Percentiles rank a stretch among this genome's conserved stretches.
These are phyloP conservation scores for Picus viridis DNA, from an alignment of 2,797 vertebrate species.

Conservation along the genomic window DNA sequence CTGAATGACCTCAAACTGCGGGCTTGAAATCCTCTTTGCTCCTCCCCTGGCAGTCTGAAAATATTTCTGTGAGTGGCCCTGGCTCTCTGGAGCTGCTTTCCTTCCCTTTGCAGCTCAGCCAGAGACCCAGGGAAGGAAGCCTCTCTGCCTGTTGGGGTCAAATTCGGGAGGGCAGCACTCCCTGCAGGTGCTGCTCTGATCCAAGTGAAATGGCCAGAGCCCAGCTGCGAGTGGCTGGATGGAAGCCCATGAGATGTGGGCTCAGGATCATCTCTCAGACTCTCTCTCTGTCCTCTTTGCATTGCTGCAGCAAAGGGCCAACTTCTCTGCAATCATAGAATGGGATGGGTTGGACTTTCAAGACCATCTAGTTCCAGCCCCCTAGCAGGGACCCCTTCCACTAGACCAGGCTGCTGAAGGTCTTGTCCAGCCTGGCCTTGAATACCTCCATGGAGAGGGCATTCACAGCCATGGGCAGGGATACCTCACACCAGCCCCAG, in stretches of 20 bases:
- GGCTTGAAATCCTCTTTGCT: conserved; percentile 48
- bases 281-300: background rate
- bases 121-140: background rate
- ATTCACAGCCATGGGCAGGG: too few relatives aligned
- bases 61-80: background rate
- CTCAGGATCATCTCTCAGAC: background rate
- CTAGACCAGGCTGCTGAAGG: too few relatives aligned
- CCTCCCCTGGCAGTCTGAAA: conserved; percentile 7
- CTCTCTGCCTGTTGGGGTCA: background rate
- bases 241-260: background rate
- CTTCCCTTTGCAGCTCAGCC: background rate
- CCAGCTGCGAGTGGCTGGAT: rapidly evolving
- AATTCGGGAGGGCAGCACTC: rapidly evolving
- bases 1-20: conserved; percentile 30
- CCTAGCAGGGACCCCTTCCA: too few relatives aligned
- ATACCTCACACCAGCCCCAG: too few relatives aligned
- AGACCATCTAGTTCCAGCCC: too few relatives aligned
- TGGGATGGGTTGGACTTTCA: too few relatives aligned
- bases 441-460: too few relatives aligned
- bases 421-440: too few relatives aligned
- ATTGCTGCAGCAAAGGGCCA: background rate
- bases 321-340: background rate
- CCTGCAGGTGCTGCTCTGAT: rapidly evolving
- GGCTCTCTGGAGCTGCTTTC: background rate
- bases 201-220: background rate